Conservation (phyloP, 2,888 invertebrate species). For the Campoplex nolae region DNA sequence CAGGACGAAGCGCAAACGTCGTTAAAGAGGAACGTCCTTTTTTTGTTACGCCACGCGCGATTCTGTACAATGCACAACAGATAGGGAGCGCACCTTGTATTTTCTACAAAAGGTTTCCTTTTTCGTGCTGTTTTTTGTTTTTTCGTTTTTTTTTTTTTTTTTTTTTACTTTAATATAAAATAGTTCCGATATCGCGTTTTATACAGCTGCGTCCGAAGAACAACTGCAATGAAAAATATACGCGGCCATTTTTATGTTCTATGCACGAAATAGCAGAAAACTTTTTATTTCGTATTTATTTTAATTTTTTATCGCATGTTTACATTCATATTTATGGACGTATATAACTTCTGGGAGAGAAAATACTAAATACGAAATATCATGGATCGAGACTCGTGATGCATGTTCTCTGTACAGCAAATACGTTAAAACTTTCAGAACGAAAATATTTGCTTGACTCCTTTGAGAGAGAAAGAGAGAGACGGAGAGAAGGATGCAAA, state of each 20-base stretch:
- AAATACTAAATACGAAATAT: conserved; percentile 45
- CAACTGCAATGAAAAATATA: conserved; percentile 45
- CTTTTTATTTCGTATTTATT: conserved; percentile 8
- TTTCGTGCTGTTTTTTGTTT: conserved; percentile 24
- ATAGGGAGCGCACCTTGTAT: conserved; percentile 38
- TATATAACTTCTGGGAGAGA: neutral
- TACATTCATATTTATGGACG: conserved; percentile 7
- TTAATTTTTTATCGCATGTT: neutral
- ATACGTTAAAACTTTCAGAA: conserved; percentile 44
- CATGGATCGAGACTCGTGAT: conserved; percentile 13
- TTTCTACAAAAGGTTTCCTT: conserved; percentile 48
- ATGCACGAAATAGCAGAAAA: neutral
- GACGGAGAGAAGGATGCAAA: conserved; percentile 32
- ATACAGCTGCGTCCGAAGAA: conserved; percentile 48
- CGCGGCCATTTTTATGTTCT: conserved; percentile 1
- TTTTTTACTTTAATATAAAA: conserved; percentile 48
- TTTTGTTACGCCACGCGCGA: neutral
- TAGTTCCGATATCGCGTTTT: conserved; percentile 57
- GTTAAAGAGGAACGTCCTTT: conserved; percentile 17
- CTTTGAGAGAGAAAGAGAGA: conserved; percentile 29
- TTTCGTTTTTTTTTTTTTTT: conserved; percentile 12
- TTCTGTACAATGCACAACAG: neutral
- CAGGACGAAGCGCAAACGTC: conserved; percentile 47
- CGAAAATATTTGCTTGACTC: conserved; percentile 52
- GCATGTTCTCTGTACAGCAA: conserved; percentile 12